A percentile compares a stretch with the other conserved stretches of the same genome.
phyloP scores from a whole-genome alignment of 1,140 invertebrate species.

The Drosophila kikkawai region DNA sequence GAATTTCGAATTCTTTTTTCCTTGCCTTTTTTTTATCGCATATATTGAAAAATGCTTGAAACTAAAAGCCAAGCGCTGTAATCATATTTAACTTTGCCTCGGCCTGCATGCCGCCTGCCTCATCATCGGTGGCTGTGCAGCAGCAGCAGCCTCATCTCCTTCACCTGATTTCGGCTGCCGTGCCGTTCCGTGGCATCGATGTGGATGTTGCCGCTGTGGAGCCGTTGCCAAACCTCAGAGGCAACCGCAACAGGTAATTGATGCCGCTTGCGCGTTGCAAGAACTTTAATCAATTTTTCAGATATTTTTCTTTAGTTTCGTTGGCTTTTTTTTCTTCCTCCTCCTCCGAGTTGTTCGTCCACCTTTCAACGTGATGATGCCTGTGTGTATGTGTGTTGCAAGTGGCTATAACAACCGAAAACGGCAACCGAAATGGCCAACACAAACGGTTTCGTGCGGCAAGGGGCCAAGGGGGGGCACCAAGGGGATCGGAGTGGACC shows the following conservation, averaged over 20 bases:
- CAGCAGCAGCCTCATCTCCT: conserved; percentile 34
- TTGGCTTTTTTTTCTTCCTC: conserved; percentile 15
- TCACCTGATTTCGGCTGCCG: conserved; percentile 41
- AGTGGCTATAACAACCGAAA: conserved; percentile 52
- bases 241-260: conserved; percentile 73
- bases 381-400: conserved; percentile 48
- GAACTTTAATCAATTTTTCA: conserved; percentile 77
- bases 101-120: conserved; percentile 14
- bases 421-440: conserved; percentile 50
- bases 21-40: conserved; percentile 39
- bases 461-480: not conserved
- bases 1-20: conserved; percentile 24
- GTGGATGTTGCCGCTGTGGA: conserved; percentile 18
- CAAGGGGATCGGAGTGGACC: conserved; percentile 5
- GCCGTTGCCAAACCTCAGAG: conserved; percentile 56
- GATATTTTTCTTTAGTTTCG: conserved; percentile 55
- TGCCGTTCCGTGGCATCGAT: conserved; percentile 7
- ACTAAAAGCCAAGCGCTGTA: conserved; percentile 75
- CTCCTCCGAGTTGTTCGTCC: conserved; percentile 14
- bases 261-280: conserved; percentile 73
- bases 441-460: conserved; percentile 23
- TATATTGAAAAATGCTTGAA: conserved; percentile 68
- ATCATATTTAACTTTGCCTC: conserved; percentile 71
- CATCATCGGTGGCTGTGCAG: conserved; percentile 26
- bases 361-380: conserved; percentile 5